Conservation (phyloP, 2,797 vertebrate genomes). For the Anas georgica region DNA sequence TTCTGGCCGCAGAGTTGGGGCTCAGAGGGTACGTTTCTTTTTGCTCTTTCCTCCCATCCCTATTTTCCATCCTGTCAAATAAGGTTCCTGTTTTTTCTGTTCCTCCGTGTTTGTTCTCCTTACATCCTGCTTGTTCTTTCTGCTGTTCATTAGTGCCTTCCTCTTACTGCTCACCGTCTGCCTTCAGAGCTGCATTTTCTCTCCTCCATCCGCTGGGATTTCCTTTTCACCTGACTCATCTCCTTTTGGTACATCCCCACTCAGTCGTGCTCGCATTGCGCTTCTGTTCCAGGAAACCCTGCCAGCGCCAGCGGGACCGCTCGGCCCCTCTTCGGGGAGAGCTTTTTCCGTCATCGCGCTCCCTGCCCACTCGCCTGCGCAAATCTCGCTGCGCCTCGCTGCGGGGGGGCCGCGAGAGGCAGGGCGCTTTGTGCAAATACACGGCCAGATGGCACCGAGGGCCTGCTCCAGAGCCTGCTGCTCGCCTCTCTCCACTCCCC, state of each 20-base stretch:
- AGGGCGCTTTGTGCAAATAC: not conserved
- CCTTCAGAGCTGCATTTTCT: constrained; percentile 23
- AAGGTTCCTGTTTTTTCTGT: not conserved
- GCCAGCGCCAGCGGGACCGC: not conserved
- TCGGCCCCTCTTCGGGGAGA: not conserved
- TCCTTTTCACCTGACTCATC: constrained; percentile 63
- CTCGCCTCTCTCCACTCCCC: not conserved
- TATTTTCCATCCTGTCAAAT: not conserved
- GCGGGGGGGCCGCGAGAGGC: not conserved
- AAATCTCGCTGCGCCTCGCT: not conserved
- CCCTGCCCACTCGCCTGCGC: not conserved
- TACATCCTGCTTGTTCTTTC: not conserved
- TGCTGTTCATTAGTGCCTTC: constrained; percentile 20
- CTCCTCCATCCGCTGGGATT: constrained; percentile 50
- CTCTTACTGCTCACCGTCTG: not conserved
- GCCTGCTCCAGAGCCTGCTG: not conserved
- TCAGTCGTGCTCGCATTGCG: not conserved
- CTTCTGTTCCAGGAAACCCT: constrained; percentile 3
- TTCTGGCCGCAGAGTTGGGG: not conserved
- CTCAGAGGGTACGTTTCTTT: not conserved
- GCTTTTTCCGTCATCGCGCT: not conserved
- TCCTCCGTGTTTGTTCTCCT: not conserved
- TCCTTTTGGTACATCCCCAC: not conserved
- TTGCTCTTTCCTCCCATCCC: constrained; percentile 1
- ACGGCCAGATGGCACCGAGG: not conserved